Conservation (phyloP, 2,797 vertebrate species). For the Liasis olivaceus region DNA sequence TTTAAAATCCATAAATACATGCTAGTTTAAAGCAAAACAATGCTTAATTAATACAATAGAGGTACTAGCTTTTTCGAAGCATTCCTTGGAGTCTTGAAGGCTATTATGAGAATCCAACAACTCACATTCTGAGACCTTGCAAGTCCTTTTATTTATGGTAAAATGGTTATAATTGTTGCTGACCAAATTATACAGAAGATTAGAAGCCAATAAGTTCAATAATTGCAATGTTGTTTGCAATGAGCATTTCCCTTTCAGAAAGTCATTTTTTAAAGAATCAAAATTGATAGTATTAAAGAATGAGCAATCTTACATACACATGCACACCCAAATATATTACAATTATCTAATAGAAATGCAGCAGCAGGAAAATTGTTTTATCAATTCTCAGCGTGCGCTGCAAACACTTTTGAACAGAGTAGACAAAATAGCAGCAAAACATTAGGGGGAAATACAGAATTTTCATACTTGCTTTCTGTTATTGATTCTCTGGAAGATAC, state of each 20-base stretch:
- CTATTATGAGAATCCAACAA: slow-evolving; percentile 18
- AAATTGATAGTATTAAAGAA: neutral
- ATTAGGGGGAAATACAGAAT: neutral
- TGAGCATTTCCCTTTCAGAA: neutral
- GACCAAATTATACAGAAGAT: slow-evolving; percentile 19
- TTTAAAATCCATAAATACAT: neutral
- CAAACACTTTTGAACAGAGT: neutral
- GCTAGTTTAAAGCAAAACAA: slow-evolving; percentile 23
- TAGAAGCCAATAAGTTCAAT: slow-evolving; percentile 17
- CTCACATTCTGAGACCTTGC: slow-evolving; percentile 2
- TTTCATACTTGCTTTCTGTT: neutral
- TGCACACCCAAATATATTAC: neutral
- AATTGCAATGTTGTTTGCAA: slow-evolving; percentile 1
- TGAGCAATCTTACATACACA: neutral
- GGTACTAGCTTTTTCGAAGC: slow-evolving; percentile 6
- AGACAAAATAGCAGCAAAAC: neutral
- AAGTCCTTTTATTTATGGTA: slow-evolving; percentile 14
- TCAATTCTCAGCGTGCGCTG: neutral
- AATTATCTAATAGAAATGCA: slow-evolving; percentile 1
- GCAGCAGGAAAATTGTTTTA: neutral
- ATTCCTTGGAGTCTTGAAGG: slow-evolving; percentile 7
- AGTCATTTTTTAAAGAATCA: neutral
- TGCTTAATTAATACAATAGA: slow-evolving; percentile 26
- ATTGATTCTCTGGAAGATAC: neutral
- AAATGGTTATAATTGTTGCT: slow-evolving; percentile 1